A percentile compares a stretch with the other conserved stretches of the same genome.
phyloP scores from a whole-genome alignment of 2,113 vertebrate genomes.

The Psophia crepitans region DNA sequence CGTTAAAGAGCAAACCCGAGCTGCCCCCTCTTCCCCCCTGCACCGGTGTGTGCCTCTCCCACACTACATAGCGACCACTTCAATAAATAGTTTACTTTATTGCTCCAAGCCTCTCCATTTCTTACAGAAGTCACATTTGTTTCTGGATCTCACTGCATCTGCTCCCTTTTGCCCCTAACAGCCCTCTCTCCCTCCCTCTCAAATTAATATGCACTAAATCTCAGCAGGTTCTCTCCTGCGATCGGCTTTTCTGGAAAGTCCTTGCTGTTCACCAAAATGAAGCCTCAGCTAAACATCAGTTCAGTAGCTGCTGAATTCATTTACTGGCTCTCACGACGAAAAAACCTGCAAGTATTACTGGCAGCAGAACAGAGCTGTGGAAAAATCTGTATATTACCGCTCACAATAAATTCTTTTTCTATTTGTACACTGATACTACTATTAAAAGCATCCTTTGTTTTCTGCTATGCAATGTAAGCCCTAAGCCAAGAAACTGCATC shows the following conservation, averaged over 20 bases:
- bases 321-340: neutral
- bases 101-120: neutral
- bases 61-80: fast-evolving
- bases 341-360: neutral
- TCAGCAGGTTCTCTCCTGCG: neutral
- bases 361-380: neutral
- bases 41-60: neutral
- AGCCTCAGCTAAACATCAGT: neutral
- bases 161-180: neutral
- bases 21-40: neutral
- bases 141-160: neutral
- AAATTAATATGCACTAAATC: neutral
- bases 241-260: neutral
- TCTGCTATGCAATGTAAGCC: neutral
- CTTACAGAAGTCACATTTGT: neutral
- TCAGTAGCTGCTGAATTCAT: neutral
- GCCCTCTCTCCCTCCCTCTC: neutral
- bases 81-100: neutral
- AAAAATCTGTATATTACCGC: neutral
- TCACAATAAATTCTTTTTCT: neutral
- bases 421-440: neutral
- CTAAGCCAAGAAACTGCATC: neutral
- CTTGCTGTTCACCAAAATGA: neutral
- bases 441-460: neutral
- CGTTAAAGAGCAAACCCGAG: neutral